These are phyloP conservation scores for Lymantria monacha DNA, from an alignment of 2,888 invertebrate genomes.

Conservation along the genomic window DNA sequence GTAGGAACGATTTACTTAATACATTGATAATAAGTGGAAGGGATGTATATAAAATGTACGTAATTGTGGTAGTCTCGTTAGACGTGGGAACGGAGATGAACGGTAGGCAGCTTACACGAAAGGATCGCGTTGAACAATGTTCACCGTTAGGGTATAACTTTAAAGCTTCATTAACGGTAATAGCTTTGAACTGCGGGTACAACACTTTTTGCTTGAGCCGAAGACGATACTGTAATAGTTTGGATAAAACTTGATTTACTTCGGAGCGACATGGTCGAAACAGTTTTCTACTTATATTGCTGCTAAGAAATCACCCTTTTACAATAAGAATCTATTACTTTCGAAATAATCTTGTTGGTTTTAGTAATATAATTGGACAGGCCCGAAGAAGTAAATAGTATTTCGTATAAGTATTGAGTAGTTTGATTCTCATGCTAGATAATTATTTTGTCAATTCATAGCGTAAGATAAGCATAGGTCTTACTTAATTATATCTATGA, in stretches of 20 bases:
- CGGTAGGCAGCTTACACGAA: conserved; percentile 59
- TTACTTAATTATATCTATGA: too few relatives aligned
- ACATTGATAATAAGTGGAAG: conserved; percentile 75
- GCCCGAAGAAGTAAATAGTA: too few relatives aligned
- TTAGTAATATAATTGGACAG: too few relatives aligned
- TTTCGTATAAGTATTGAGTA: too few relatives aligned
- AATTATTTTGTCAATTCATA: too few relatives aligned
- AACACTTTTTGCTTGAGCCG: conserved; percentile 61
- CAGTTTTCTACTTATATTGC: too few relatives aligned
- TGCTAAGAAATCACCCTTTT: too few relatives aligned
- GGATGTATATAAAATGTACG: conserved; percentile 74
- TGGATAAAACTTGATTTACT: conserved; percentile 9
- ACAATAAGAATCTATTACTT: too few relatives aligned
- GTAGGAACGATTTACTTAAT: conserved; percentile 74
- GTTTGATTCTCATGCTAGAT: too few relatives aligned
- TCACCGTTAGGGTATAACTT: conserved; percentile 72
- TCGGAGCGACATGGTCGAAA: neutral
- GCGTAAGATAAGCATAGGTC: too few relatives aligned
- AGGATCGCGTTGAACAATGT: conserved; percentile 66
- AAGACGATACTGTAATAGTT: conserved; percentile 60
- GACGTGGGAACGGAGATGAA: conserved; percentile 70
- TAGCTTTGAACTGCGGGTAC: conserved; percentile 70
- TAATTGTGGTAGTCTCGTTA: conserved; percentile 78
- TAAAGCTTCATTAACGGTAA: conserved; percentile 74
- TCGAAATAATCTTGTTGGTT: too few relatives aligned